phyloP scores from a whole-genome alignment of 2,113 vertebrate species.

The Caracal caracal region DNA sequence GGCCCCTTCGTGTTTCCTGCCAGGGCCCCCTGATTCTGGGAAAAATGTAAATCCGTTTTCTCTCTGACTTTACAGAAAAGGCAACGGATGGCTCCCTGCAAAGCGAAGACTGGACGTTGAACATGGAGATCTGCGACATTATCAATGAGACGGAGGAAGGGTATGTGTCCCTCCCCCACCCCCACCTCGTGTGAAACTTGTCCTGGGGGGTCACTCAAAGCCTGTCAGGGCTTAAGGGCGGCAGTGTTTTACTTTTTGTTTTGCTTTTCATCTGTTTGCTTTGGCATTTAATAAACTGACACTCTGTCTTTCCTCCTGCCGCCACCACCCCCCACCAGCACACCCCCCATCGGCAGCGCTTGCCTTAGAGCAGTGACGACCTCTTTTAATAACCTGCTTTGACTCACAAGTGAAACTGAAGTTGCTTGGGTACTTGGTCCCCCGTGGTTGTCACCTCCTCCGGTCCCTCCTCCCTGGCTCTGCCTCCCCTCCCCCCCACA shows the following conservation, averaged over 20 bases:
- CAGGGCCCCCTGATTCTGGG: conserved; percentile 24
- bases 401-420: background rate
- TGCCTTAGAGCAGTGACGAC: background rate
- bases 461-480: background rate
- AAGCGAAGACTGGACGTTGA: conserved; percentile 98
- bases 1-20: background rate
- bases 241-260: background rate
- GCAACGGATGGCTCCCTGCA: conserved; percentile 98
- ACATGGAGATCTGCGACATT: conserved; percentile 99
- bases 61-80: conserved; percentile 90
- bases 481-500: background rate
- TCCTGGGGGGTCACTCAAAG: background rate
- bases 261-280: background rate
- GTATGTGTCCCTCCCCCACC: conserved; percentile 82
- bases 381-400: conserved; percentile 3
- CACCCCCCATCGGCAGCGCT: background rate
- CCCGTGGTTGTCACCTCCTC: background rate
- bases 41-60: conserved; percentile 69
- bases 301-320: background rate
- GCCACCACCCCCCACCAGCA: accelerated
- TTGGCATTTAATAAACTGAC: background rate
- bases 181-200: background rate
- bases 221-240: background rate
- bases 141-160: conserved; percentile 99
- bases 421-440: background rate